Conservation (phyloP, 2,113 vertebrate genomes). For the Drymodes brunneopygia region DNA sequence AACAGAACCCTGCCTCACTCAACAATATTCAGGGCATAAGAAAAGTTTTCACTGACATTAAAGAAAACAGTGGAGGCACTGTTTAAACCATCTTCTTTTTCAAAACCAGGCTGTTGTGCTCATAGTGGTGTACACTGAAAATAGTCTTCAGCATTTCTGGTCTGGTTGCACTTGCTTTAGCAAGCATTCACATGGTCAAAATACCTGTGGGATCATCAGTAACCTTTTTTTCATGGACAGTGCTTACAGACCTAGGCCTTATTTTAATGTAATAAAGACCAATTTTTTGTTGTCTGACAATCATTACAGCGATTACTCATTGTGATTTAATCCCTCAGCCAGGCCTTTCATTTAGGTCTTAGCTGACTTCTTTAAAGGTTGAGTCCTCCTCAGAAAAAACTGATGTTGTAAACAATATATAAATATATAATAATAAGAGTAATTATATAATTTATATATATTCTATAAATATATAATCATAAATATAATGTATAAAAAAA, state of each 20-base stretch:
- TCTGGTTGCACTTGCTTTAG: neutral
- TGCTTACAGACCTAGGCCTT: neutral
- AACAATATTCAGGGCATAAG: neutral
- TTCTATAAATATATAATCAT: too few relatives aligned
- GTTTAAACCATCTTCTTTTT: neutral
- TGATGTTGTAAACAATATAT: neutral
- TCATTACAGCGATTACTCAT: neutral
- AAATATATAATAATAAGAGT: too few relatives aligned
- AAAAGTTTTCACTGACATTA: neutral
- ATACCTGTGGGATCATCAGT: neutral
- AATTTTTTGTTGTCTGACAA: neutral
- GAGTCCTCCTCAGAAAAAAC: neutral
- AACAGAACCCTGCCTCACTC: neutral
- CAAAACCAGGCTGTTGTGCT: neutral
- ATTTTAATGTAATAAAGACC: neutral
- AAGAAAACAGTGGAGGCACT: neutral
- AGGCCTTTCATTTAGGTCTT: neutral
- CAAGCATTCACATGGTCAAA: neutral
- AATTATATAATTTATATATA: too few relatives aligned
- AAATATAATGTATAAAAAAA: too few relatives aligned
- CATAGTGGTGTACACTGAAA: neutral
- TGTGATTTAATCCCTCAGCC: neutral
- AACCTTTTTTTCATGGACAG: neutral
- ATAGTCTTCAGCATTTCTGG: neutral
- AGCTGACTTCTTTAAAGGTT: neutral